Evolutionary conservation across 2,888 invertebrate genomes (phyloP).

Genomic region (Callimorpha dominula): DNA sequence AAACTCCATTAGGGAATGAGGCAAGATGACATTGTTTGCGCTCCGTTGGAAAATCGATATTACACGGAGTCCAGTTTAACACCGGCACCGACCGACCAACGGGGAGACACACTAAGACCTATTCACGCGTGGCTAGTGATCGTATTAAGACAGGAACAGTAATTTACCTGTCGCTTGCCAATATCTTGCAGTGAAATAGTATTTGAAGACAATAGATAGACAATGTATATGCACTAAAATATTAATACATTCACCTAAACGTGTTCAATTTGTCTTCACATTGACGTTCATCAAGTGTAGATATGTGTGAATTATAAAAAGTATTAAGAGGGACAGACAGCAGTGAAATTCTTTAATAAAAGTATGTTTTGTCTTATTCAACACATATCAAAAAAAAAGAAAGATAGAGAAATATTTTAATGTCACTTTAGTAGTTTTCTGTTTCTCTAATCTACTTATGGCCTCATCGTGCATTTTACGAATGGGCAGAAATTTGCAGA

Average conservation of each 20-base stretch:
- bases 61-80: slow-evolving; percentile 26
- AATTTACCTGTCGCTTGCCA: neutral
- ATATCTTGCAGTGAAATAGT: neutral
- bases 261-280: no score
- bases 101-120: slow-evolving; percentile 3
- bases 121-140: slow-evolving; percentile 10
- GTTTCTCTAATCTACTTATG: neutral
- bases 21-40: slow-evolving; percentile 61
- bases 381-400: no score
- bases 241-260: no score
- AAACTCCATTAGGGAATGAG: slow-evolving; percentile 57
- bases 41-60: slow-evolving; percentile 58
- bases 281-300: no score
- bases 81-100: slow-evolving; percentile 11
- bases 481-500: neutral
- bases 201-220: neutral
- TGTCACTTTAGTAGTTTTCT: no score
- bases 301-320: no score
- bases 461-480: neutral
- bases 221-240: neutral
- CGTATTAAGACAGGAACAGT: neutral
- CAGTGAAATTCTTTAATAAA: no score
- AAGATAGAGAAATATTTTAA: no score
- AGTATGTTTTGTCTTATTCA: no score
- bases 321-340: no score